Evolutionary conservation across 1,140 invertebrate genomes (phyloP), one percentile per base, ranked within the genome.

Genomic region (Eufriesea mexicana): DNA sequence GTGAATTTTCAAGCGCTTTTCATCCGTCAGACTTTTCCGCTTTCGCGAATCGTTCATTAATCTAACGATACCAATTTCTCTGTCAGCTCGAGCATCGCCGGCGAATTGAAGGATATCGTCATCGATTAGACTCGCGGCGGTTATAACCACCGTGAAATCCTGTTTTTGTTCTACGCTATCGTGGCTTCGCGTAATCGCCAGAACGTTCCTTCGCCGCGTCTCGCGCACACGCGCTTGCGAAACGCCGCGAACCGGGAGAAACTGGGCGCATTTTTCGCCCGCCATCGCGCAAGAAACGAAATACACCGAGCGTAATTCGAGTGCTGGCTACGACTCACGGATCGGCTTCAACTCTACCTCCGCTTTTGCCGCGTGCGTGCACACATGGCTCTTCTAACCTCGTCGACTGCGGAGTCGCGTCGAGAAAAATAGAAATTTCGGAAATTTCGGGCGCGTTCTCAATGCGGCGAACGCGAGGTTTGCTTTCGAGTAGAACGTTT

Each of bases 301-400:
- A 79, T 84, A 73, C 84, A 61, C 47, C 28, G 18, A 35, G 28
- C 59, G 70, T 83, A 71, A 75, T 70, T 86, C 86, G 74, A 57
- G 49, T 59, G 49, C 14, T 54, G 59, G 61, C 85, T 55, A 23
- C 82, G 72, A 83, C 76, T 68, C 72, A 81, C 81, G 67, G 25
- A 67, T 79, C 85, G 76, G 20, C 81, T 66, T 79, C 51, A 61
- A 67, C 54, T 59, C n/a, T 35, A 4, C 35, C 35, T 61, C 51
- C 68, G 61, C 79, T 85, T 78, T 78, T 70, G 74, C 67, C 66
- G 73, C 73, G 16, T 71, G 83, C 57, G 73, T 42, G n/a, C n/a
- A n/a, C n/a, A n/a, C n/a, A n/a, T n/a, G n/a, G n/a, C 80, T 83
- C 81, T 79, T 78, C 81, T 79, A 84, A 80, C 76, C 35, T 35